Evolutionary conservation across 2,797 vertebrate genomes (phyloP).

Genomic region (Hippoglossus hippoglossus): DNA sequence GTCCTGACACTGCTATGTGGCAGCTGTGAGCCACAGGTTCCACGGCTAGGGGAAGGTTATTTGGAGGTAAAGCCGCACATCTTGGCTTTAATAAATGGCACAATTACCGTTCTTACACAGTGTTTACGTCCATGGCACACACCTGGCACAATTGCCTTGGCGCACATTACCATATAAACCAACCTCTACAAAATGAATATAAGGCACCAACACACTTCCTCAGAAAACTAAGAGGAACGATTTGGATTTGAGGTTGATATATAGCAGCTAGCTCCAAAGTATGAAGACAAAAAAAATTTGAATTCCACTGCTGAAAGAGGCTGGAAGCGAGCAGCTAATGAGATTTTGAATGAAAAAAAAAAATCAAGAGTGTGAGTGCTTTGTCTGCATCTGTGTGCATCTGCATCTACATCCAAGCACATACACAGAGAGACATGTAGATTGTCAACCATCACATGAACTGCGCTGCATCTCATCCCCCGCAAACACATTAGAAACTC

Average conservation of each 20-base stretch:
- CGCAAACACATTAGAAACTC: constrained; percentile 21
- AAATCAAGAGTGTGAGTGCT: neutral
- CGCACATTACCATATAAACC: constrained; percentile 50
- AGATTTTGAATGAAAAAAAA: constrained; percentile 15
- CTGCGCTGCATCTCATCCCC: constrained; percentile 38
- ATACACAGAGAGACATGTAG: constrained; percentile 19
- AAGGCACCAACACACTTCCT: neutral
- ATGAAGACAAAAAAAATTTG: constrained; percentile 23
- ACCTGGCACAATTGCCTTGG: constrained; percentile 63
- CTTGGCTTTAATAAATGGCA: constrained; percentile 71
- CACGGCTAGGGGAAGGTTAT: constrained; percentile 63
- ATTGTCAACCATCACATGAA: constrained; percentile 38
- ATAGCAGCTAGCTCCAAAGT: constrained; percentile 39
- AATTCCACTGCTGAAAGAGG: constrained; percentile 26
- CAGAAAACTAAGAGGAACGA: constrained; percentile 24
- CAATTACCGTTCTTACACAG: constrained; percentile 67
- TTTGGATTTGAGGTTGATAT: constrained; percentile 54
- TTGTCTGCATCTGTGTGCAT: constrained; percentile 10
- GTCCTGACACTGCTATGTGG: constrained; percentile 47
- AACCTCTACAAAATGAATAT: constrained; percentile 30
- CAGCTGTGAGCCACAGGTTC: constrained; percentile 65
- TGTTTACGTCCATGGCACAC: constrained; percentile 66
- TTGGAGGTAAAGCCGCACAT: constrained; percentile 73
- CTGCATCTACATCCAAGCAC: constrained; percentile 37
- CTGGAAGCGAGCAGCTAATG: constrained; percentile 53